Percentiles rank a stretch among this genome's conserved stretches.
Evolutionary conservation across 2,113 vertebrate genomes (phyloP).

Genomic region (Prionailurus viverrinus): DNA sequence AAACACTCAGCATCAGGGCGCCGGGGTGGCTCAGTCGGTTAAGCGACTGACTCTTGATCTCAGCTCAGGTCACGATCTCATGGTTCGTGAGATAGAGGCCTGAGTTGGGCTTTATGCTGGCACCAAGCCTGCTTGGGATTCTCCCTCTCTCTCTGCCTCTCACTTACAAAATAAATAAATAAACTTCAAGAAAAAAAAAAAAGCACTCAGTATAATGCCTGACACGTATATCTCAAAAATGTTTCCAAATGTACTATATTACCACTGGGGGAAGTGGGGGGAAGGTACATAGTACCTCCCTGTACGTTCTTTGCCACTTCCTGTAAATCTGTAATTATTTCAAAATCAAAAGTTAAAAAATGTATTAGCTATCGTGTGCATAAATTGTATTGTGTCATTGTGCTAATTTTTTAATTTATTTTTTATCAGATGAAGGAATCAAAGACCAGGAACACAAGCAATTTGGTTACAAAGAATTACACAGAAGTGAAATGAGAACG

Average conservation of each 20-base stretch:
- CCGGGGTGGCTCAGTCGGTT: no score
- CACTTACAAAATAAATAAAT: no score
- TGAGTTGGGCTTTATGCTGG: no score
- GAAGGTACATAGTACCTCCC: background rate
- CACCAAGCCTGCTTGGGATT: no score
- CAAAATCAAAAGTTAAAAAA: constrained; percentile 45
- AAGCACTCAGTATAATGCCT: background rate
- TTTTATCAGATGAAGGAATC: background rate
- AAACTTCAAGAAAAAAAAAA: no score
- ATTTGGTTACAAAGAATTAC: constrained; percentile 41
- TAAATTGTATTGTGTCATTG: background rate
- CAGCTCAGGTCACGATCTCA: no score
- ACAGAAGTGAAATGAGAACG: background rate
- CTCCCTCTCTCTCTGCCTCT: no score
- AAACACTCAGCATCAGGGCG: background rate
- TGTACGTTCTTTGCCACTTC: constrained; percentile 38
- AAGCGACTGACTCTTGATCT: no score
- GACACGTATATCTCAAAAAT: background rate
- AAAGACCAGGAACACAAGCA: background rate
- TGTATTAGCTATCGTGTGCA: background rate
- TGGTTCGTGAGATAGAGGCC: no score
- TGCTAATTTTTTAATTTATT: background rate
- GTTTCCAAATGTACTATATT: background rate
- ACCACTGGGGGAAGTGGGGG: background rate
- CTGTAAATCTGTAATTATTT: constrained; percentile 62